phyloP scores from a whole-genome alignment of 2,113 vertebrate genomes.

The Cyphomyrus discorhynchus region DNA sequence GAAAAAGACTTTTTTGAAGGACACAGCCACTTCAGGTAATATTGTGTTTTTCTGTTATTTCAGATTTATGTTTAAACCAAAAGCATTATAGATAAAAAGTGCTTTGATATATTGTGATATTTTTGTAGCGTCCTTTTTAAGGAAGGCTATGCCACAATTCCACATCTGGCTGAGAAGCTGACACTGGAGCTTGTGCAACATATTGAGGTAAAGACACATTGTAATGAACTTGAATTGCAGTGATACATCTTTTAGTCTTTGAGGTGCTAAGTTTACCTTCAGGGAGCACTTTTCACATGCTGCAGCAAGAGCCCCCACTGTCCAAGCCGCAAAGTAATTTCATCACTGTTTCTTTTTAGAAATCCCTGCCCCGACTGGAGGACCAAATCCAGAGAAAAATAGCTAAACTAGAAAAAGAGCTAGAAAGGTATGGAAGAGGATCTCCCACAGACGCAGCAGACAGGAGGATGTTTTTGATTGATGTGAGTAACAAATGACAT shows the following conservation, averaged over 20 bases:
- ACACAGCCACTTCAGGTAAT: slow-evolving; percentile 65
- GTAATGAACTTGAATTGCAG: background rate
- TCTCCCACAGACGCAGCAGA: slow-evolving; percentile 48
- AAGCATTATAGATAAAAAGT: background rate
- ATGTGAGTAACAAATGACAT: slow-evolving; percentile 51
- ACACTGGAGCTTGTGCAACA: slow-evolving; percentile 62
- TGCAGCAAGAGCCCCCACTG: background rate
- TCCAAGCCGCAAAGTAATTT: background rate
- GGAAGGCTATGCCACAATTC: slow-evolving; percentile 53
- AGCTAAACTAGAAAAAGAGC: slow-evolving; percentile 43
- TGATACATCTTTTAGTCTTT: too few relatives aligned
- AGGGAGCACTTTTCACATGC: background rate
- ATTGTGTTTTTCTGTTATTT: background rate
- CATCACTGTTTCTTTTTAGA: slow-evolving; percentile 32
- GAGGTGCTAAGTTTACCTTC: too few relatives aligned
- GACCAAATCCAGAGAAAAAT: slow-evolving; percentile 59
- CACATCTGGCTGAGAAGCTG: slow-evolving; percentile 61
- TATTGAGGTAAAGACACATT: slow-evolving; percentile 46
- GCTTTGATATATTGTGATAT: background rate
- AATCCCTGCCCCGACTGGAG: slow-evolving; percentile 55
- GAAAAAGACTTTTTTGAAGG: slow-evolving; percentile 70
- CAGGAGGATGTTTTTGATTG: slow-evolving; percentile 49
- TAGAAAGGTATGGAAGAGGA: slow-evolving; percentile 55
- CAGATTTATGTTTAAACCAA: too few relatives aligned
- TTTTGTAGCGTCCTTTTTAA: slow-evolving; percentile 46